Evolutionary conservation across 1,140 invertebrate genomes (phyloP).

Genomic region (Dendrolimus kikuchii): DNA sequence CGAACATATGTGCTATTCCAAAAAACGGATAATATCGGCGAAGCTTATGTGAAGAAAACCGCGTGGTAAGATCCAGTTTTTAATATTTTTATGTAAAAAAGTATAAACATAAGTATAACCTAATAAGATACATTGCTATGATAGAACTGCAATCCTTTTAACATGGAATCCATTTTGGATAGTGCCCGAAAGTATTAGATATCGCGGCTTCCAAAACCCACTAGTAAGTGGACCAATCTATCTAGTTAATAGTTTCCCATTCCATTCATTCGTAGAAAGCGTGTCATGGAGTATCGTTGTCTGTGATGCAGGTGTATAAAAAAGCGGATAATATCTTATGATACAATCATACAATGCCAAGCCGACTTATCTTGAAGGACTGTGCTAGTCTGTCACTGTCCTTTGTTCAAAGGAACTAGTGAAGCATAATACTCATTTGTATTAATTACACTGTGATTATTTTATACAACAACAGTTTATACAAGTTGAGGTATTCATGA

Average conservation of each 20-base stretch:
- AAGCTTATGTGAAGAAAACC: no score
- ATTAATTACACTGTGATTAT: neutral
- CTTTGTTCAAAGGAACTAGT: slow-evolving; percentile 22
- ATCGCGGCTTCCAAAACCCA: neutral
- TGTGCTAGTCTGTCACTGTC: slow-evolving; percentile 12
- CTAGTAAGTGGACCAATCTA: neutral
- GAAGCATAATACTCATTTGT: slow-evolving; percentile 7
- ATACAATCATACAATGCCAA: slow-evolving; percentile 25
- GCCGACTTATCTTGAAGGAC: slow-evolving; percentile 27
- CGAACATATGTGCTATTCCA: no score
- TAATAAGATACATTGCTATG: no score
- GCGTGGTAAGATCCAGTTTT: no score
- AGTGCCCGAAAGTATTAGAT: neutral
- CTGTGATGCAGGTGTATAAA: slow-evolving; percentile 21
- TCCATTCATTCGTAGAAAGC: slow-evolving; percentile 31
- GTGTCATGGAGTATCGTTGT: slow-evolving; percentile 28
- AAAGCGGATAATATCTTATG: slow-evolving; percentile 28
- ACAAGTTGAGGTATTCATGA: no score
- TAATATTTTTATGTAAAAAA: no score
- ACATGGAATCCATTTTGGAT: slow-evolving; percentile 1
- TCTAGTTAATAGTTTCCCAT: slow-evolving; percentile 13
- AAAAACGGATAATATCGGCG: no score
- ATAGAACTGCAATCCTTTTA: neutral
- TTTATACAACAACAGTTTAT: no score
- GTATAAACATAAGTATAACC: no score